A percentile compares a stretch with the other conserved stretches of the same genome.
Evolutionary conservation across 2,888 invertebrate genomes (phyloP).

Genomic region (Arctia plantaginis): DNA sequence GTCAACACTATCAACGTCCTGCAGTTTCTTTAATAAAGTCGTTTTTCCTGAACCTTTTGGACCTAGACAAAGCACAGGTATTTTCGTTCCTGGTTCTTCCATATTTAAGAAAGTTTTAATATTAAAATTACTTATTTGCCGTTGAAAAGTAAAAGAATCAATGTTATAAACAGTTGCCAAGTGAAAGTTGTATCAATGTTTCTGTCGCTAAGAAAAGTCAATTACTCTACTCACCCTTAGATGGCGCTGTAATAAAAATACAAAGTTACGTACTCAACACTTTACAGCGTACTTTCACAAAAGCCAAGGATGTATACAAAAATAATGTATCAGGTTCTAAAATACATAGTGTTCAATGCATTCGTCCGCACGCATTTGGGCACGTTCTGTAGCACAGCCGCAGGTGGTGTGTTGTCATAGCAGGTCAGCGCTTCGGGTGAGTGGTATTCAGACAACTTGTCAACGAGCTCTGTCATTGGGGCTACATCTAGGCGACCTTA

Average conservation of each 20-base stretch:
- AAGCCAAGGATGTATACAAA: slow-evolving; percentile 33
- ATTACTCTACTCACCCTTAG: slow-evolving; percentile 66
- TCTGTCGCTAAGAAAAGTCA: slow-evolving; percentile 36
- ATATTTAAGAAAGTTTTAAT: slow-evolving; percentile 45
- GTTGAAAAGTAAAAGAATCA: too few species aligned
- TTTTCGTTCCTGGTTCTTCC: slow-evolving; percentile 79
- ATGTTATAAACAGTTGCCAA: neutral
- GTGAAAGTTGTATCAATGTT: slow-evolving; percentile 59
- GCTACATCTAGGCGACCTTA: slow-evolving; percentile 70
- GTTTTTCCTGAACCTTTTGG: slow-evolving; percentile 94
- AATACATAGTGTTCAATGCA: slow-evolving; percentile 15
- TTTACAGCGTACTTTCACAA: slow-evolving; percentile 35
- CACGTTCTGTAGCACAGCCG: slow-evolving; percentile 30
- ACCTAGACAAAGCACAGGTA: slow-evolving; percentile 89
- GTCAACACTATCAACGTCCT: slow-evolving; percentile 90
- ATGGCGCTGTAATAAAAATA: slow-evolving; percentile 56
- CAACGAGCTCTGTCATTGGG: slow-evolving; percentile 43
- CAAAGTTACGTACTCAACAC: slow-evolving; percentile 24
- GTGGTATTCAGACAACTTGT: slow-evolving; percentile 49
- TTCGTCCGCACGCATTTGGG: slow-evolving; percentile 31
- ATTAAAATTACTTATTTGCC: neutral
- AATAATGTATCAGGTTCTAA: slow-evolving; percentile 28
- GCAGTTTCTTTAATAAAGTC: slow-evolving; percentile 90
- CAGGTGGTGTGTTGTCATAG: slow-evolving; percentile 39
- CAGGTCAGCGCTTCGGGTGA: slow-evolving; percentile 32